Percentiles rank a stretch among this genome's conserved stretches.
These are phyloP conservation scores for Heliconius ismenius DNA, from an alignment of 2,888 invertebrate genomes.

Conservation along the genomic window DNA sequence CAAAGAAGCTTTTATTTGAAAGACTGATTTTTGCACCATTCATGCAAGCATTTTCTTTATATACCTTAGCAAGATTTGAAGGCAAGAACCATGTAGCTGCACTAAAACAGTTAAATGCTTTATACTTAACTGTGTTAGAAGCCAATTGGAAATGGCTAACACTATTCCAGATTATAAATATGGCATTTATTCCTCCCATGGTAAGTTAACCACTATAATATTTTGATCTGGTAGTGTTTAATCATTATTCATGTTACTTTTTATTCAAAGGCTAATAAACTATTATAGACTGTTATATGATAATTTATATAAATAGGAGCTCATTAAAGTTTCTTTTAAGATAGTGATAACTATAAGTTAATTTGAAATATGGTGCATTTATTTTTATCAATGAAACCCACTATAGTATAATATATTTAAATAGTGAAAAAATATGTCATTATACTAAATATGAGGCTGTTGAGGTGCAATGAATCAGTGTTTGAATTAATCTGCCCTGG, in stretches of 20 bases:
- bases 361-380: background rate
- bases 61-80: conserved; percentile 88
- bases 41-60: conserved; percentile 88
- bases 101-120: conserved; percentile 81
- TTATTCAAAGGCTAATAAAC: background rate
- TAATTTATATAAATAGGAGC: background rate
- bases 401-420: too few species aligned
- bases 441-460: background rate
- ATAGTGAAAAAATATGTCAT: too few species aligned
- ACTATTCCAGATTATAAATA: conserved; percentile 87
- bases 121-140: conserved; percentile 85
- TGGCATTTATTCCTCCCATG: conserved; percentile 89
- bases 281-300: background rate
- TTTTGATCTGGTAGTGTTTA: background rate
- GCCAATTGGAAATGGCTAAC: conserved; percentile 91
- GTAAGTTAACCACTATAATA: conserved; percentile 71
- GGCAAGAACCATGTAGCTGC: conserved; percentile 87
- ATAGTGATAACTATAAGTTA: background rate
- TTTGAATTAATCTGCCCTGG: background rate
- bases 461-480: background rate
- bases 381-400: too few species aligned
- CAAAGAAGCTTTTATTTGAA: conserved; percentile 86
- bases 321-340: background rate
- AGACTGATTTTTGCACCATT: conserved; percentile 87
- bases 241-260: background rate